Evolutionary conservation across 2,888 invertebrate species (phyloP).

Genomic region (Heliconius ethilla): DNA sequence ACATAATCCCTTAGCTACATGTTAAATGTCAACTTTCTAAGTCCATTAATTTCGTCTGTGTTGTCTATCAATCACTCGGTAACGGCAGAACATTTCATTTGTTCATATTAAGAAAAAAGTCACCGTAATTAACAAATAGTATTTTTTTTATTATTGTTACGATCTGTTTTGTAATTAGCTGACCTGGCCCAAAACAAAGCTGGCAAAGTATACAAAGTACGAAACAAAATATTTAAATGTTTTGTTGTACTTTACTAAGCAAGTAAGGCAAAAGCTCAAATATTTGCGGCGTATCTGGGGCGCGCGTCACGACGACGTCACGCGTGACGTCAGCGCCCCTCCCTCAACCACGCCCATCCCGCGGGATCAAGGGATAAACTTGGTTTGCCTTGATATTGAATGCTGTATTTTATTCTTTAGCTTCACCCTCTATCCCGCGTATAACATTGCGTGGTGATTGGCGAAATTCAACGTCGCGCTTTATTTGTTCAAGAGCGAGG

Average conservation of each 20-base stretch:
- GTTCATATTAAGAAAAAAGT: background rate
- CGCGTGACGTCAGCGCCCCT: constrained; percentile 67
- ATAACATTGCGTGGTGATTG: background rate
- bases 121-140: background rate
- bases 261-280: constrained; percentile 29
- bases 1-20: too few relatives aligned
- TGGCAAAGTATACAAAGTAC: background rate
- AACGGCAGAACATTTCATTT: too few relatives aligned
- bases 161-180: background rate
- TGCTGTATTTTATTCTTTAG: background rate
- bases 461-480: background rate
- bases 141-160: background rate
- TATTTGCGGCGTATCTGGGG: constrained; percentile 42
- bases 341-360: constrained; percentile 45
- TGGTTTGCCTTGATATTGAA: constrained; percentile 11
- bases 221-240: constrained; percentile 19
- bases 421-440: background rate
- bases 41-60: too few relatives aligned
- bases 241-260: constrained; percentile 16
- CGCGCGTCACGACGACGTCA: constrained; percentile 50
- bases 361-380: constrained; percentile 11
- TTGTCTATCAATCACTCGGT: too few relatives aligned
- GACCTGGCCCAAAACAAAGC: background rate
- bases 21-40: too few relatives aligned
- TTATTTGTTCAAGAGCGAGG: background rate